Evolutionary conservation across 2,888 invertebrate genomes (phyloP), one percentile per base, ranked within the genome.

Genomic region (Thymelicus acteon): DNA sequence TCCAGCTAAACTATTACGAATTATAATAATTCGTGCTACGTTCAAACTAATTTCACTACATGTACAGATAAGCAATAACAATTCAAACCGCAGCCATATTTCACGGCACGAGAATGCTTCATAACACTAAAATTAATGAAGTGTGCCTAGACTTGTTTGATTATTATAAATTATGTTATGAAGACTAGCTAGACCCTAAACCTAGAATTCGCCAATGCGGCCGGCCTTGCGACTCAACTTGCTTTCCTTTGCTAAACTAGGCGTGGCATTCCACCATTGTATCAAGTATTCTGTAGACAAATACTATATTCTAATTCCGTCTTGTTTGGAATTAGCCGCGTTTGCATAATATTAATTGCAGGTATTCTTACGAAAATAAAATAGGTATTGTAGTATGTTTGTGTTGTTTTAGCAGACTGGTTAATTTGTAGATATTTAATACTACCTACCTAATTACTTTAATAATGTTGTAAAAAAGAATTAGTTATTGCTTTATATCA

Each of bases 141-240:
- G 63, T 63, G 63, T 49, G 63, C 69, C 58, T 15, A 58, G 69
- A 58, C 63, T 63, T 24, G 69, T 62, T 69, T 63, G 69, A 69
- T 69, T 69, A 69, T 69, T 58, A 69, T 69, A 63, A 69, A 63
- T 69, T 69, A 69, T 69, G 69, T 63, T 69, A 69, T 69, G 69
- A 69, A 69, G 69, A 69, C 69, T 57, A 69, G 68, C 69, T 57
- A 69, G 68, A 62, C 68, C 62, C 68, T 68, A 68, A 68, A 62
- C 47, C 62, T 68, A 68, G 68, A 68, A 68, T 68, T 68, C 54
- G 15, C 68, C 61, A 68, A 68, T 62, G 68, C 62, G 47, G 68
- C 52, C 68, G 68, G 37, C 68, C 68, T 68, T 68, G 68, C 67
- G 60, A 15, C 13, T 24, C 8, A 68, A 68, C 54, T 68, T 57